phyloP scores from a whole-genome alignment of 2,797 vertebrate genomes.

The Urosaurus nigricauda region DNA sequence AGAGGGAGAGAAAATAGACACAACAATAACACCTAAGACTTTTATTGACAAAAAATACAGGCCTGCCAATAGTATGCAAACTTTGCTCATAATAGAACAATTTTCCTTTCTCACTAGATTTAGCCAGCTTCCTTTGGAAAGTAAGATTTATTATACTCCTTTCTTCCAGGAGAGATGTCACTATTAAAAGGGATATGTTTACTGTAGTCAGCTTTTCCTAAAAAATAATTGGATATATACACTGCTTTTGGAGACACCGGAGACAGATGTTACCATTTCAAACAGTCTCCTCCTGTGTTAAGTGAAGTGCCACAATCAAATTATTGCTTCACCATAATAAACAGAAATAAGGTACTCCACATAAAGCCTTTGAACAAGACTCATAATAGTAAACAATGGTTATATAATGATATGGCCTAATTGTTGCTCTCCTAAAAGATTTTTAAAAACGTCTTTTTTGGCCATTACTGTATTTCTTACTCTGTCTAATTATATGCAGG shows the following conservation, averaged over 20 bases:
- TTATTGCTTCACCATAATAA: conserved; percentile 44
- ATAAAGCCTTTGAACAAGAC: conserved; percentile 19
- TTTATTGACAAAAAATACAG: no score
- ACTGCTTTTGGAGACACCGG: conserved; percentile 32
- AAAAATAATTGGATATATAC: conserved; percentile 59
- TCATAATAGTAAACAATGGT: conserved; percentile 18
- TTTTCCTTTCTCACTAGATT: conserved; percentile 48
- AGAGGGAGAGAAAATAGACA: no score
- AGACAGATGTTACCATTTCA: conserved; percentile 44
- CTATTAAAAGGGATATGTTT: conserved; percentile 60
- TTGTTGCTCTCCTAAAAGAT: neutral
- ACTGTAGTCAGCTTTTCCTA: conserved; percentile 49
- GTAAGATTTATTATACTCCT: conserved; percentile 41
- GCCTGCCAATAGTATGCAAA: neutral
- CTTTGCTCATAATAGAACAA: neutral
- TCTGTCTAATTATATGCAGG: neutral
- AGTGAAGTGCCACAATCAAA: neutral
- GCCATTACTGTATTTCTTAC: neutral
- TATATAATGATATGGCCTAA: conserved; percentile 34
- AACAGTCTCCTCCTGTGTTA: conserved; percentile 43
- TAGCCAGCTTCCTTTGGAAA: conserved; percentile 21
- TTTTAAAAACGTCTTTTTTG: neutral
- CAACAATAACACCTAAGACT: no score
- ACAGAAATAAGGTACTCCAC: neutral
- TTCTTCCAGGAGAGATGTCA: conserved; percentile 48